Conservation (phyloP, 2,888 invertebrate species). For the Oeneis ivallda region DNA sequence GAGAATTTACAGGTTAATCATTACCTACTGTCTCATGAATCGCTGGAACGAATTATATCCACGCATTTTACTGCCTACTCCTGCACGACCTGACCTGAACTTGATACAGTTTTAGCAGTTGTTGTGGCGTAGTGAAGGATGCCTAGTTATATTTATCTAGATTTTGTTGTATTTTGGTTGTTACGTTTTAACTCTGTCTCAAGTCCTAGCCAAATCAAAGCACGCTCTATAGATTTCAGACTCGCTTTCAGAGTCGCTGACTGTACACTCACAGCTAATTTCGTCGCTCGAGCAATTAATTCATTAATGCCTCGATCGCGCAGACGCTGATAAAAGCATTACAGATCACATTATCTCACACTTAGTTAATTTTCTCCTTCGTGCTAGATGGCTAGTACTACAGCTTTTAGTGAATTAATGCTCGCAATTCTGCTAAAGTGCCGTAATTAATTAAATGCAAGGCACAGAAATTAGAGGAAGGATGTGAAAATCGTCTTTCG, state of each 20-base stretch:
- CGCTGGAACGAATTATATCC: too few species aligned
- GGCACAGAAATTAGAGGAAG: conserved; percentile 20
- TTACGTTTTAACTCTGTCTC: too few species aligned
- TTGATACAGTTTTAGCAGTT: too few species aligned
- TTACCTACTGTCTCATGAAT: too few species aligned
- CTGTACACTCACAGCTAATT: conserved; percentile 45
- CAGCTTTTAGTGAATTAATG: conserved; percentile 28
- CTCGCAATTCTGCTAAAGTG: conserved; percentile 19
- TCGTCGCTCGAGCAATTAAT: conserved; percentile 54
- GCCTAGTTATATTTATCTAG: too few species aligned
- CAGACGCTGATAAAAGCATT: conserved; percentile 52
- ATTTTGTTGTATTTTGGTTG: too few species aligned
- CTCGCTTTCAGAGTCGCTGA: conserved; percentile 27
- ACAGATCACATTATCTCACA: conserved; percentile 53
- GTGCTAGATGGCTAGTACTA: conserved; percentile 18
- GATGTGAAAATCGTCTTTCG: neutral
- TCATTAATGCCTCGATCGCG: conserved; percentile 56
- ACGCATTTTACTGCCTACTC: too few species aligned
- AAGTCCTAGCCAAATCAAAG: too few species aligned
- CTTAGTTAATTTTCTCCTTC: conserved; percentile 40
- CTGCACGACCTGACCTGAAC: too few species aligned
- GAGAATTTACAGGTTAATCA: too few species aligned
- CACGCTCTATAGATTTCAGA: too few species aligned
- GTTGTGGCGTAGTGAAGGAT: too few species aligned
- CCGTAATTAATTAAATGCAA: conserved; percentile 41